Evolutionary conservation across 2,797 vertebrate species (phyloP).

Genomic region (Hybognathus amarus): DNA sequence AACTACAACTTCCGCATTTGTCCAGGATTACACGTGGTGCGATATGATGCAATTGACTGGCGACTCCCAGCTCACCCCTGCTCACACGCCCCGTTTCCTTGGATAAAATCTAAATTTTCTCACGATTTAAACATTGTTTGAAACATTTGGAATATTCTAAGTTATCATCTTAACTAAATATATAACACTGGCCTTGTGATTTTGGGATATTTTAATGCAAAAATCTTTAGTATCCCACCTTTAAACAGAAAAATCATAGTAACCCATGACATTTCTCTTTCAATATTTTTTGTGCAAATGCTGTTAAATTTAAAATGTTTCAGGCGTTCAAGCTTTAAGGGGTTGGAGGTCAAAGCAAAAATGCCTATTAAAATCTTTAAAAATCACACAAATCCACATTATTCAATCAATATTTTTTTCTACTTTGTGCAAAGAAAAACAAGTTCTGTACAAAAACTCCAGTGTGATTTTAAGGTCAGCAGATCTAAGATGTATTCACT

Average conservation of each 20-base stretch:
- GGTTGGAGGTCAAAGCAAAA: background rate
- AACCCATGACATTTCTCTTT: background rate
- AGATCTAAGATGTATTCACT: conserved; percentile 2
- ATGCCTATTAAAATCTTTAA: background rate
- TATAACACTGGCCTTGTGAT: no score
- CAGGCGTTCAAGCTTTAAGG: background rate
- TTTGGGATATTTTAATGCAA: no score
- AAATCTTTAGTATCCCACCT: no score
- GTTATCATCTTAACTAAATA: no score
- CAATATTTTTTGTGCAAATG: background rate
- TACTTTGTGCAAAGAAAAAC: background rate
- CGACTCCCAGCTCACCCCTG: no score
- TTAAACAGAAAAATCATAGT: background rate
- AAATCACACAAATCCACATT: background rate
- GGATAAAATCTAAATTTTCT: no score
- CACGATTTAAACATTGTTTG: no score
- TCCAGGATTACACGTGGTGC: no score
- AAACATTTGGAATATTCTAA: no score
- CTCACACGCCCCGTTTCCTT: no score
- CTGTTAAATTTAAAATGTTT: background rate
- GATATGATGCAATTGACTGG: no score
- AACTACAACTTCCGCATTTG: no score
- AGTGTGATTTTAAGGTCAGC: conserved; percentile 22
- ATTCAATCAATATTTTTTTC: background rate
- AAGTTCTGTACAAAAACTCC: background rate